phyloP scores from a whole-genome alignment of 2,797 vertebrate species.

The Hapalemur alaotrensis region DNA sequence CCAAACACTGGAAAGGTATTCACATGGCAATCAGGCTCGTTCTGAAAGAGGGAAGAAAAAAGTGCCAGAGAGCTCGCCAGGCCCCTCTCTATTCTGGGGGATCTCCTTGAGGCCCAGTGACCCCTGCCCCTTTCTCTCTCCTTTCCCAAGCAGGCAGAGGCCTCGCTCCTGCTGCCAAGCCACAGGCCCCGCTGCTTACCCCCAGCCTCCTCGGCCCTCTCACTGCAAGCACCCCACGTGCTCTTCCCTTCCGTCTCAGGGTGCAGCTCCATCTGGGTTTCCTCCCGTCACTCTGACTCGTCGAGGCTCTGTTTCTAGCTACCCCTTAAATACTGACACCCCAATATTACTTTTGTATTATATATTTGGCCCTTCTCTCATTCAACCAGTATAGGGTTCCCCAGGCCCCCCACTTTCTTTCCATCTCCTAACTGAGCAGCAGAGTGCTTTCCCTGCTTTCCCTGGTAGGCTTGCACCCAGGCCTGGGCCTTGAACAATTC shows the following conservation, averaged over 20 bases:
- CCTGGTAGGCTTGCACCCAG: neutral
- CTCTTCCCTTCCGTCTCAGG: neutral
- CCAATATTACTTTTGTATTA: neutral
- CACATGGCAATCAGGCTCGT: neutral
- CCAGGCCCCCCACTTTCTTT: too few species aligned
- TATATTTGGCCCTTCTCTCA: neutral
- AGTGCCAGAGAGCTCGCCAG: neutral
- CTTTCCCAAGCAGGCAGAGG: neutral
- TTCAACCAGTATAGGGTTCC: neutral
- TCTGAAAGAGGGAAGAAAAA: neutral
- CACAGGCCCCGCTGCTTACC: neutral
- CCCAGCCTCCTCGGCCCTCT: neutral
- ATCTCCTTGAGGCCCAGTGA: neutral
- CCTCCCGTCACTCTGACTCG: neutral
- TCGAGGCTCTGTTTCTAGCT: neutral
- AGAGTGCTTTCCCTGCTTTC: neutral
- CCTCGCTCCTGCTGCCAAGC: neutral
- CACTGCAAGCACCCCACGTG: neutral
- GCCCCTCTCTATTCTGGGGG: neutral
- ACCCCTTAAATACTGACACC: neutral
- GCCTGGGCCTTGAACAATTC: neutral
- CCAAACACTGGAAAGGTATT: neutral
- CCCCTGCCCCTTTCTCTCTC: neutral
- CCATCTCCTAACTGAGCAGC: rapidly evolving
- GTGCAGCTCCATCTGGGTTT: neutral